Conservation (phyloP, 2,797 vertebrate species). For the Odontamblyopus rebecca region DNA sequence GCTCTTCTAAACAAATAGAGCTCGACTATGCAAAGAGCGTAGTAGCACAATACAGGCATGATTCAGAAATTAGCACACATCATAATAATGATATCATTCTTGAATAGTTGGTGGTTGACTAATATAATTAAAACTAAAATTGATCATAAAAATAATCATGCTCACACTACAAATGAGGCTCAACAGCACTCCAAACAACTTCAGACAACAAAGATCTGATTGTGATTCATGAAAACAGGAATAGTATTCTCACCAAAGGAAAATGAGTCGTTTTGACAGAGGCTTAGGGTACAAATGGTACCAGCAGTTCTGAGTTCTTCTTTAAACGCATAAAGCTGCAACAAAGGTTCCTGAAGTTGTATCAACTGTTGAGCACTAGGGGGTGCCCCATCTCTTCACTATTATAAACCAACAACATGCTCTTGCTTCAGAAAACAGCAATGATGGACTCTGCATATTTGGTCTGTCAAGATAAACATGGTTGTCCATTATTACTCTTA, state of each 20-base stretch:
- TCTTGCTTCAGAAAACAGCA: conserved; percentile 29
- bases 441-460: conserved; percentile 16
- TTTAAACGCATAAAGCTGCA: neutral
- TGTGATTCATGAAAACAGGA: neutral
- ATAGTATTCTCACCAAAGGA: neutral
- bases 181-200: conserved; percentile 9
- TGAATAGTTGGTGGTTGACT: conserved; percentile 38
- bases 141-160: neutral
- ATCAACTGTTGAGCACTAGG: conserved; percentile 72
- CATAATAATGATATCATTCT: conserved; percentile 44
- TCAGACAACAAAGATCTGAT: conserved; percentile 3
- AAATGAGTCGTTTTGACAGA: neutral
- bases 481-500: neutral
- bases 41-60: conserved; percentile 33
- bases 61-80: neutral
- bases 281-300: neutral
- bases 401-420: conserved; percentile 24
- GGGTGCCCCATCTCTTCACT: conserved; percentile 78
- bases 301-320: conserved; percentile 1
- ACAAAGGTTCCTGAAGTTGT: conserved; percentile 23
- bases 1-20: conserved; percentile 69
- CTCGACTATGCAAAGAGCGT: conserved; percentile 69
- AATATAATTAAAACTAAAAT: neutral
- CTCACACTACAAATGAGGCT: neutral
- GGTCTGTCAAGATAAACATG: neutral